Percentiles rank a stretch among this genome's conserved stretches.
Conservation (phyloP, 1,140 invertebrate species). For the Brachionus manjavacas region DNA sequence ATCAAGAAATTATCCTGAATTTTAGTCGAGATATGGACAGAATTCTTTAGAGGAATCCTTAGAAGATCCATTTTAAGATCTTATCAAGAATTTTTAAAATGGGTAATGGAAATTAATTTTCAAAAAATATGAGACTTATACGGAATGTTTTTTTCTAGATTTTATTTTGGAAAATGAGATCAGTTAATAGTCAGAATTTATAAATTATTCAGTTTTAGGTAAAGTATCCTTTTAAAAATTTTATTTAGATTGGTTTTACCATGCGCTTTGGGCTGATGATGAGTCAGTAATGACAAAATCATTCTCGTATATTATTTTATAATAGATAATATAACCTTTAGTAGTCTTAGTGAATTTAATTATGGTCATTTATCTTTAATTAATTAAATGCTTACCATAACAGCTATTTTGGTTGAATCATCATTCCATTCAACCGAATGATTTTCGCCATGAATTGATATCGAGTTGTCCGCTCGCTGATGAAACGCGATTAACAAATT, state of each 20-base stretch:
- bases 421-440: slow-evolving; percentile 26
- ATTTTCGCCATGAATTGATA: slow-evolving; percentile 38
- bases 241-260: background rate
- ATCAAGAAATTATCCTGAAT: too few relatives aligned
- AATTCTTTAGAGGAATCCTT: too few relatives aligned
- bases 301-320: slow-evolving; percentile 18
- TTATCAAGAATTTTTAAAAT: too few relatives aligned
- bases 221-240: too few relatives aligned
- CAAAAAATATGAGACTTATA: too few relatives aligned
- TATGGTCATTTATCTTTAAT: background rate
- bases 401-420: slow-evolving; percentile 13
- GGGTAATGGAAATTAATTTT: too few relatives aligned
- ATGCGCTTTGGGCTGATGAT: background rate
- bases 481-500: slow-evolving; percentile 27
- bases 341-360: background rate
- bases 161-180: too few relatives aligned
- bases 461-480: slow-evolving; percentile 34
- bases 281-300: slow-evolving; percentile 14
- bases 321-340: slow-evolving; percentile 39
- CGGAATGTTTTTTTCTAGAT: too few relatives aligned
- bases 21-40: too few relatives aligned
- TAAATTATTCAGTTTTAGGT: too few relatives aligned
- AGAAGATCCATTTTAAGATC: too few relatives aligned
- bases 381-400: background rate
- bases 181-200: too few relatives aligned